These are phyloP conservation scores for Megalonaias nervosa DNA, from an alignment of 1,140 invertebrate species.

Conservation along the genomic window DNA sequence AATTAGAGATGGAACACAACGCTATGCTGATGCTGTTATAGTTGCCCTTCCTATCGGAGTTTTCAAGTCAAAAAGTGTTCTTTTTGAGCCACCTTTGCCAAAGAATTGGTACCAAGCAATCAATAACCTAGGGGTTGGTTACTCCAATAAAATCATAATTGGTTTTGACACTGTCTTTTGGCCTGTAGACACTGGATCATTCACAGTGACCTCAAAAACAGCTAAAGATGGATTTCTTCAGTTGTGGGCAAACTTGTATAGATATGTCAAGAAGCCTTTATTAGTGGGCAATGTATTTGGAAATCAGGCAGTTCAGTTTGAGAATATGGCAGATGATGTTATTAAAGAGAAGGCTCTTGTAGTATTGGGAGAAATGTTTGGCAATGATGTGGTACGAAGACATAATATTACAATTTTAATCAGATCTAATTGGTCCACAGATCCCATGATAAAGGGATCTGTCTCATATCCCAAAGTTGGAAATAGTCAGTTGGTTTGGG, in stretches of 20 bases:
- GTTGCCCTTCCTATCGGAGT: constrained; percentile 51
- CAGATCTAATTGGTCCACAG: constrained; percentile 47
- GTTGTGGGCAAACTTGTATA: constrained; percentile 50
- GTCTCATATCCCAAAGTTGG: constrained; percentile 50
- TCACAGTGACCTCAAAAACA: constrained; percentile 20
- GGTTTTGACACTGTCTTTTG: constrained; percentile 57
- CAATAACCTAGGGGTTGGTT: constrained; percentile 34
- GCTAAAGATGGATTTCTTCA: constrained; percentile 42
- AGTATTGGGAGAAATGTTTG: constrained; percentile 46
- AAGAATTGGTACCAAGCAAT: constrained; percentile 33
- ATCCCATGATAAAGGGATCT: constrained; percentile 38
- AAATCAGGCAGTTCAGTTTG: constrained; percentile 32
- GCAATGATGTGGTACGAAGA: constrained; percentile 32
- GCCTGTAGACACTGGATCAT: constrained; percentile 48
- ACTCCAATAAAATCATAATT: constrained; percentile 47
- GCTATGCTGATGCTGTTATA: constrained; percentile 48
- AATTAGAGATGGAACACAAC: constrained; percentile 42
- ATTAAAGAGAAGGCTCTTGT: constrained; percentile 35
- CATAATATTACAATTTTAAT: constrained; percentile 40
- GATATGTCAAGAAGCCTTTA: constrained; percentile 34
- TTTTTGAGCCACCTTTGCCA: constrained; percentile 55
- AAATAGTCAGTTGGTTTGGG: constrained; percentile 37
- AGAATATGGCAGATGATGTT: constrained; percentile 40
- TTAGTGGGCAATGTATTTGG: constrained; percentile 43
- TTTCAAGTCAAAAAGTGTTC: constrained; percentile 33